These are phyloP conservation scores for Anarhynchus alexandrinus DNA, from an alignment of 2,113 vertebrate genomes.

Conservation along the genomic window DNA sequence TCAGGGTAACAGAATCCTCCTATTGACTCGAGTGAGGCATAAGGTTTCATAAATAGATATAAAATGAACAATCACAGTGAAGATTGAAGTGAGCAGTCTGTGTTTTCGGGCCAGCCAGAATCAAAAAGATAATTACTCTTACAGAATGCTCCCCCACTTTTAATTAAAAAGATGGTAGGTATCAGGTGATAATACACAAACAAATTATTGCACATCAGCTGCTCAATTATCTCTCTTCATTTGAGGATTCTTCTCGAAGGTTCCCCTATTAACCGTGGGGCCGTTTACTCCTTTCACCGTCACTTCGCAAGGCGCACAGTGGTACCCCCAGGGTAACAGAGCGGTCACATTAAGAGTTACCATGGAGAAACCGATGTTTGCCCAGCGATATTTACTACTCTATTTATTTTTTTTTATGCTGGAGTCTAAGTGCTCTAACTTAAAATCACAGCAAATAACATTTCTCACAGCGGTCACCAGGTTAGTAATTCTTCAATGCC, in stretches of 20 bases:
- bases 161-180: not conserved
- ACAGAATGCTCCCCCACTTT: not conserved
- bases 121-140: not conserved
- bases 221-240: not conserved
- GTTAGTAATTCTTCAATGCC: not conserved
- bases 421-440: not conserved
- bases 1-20: not conserved
- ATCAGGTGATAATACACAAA: not conserved
- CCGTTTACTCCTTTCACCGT: not conserved
- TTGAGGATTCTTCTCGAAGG: not conserved
- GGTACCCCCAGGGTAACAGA: not conserved
- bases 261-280: not conserved
- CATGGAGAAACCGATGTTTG: not conserved
- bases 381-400: not conserved
- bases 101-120: not conserved
- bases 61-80: not conserved
- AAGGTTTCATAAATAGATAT: not conserved
- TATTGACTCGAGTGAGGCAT: not conserved
- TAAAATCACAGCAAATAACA: not conserved
- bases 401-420: not conserved
- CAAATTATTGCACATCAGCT: not conserved
- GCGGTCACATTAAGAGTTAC: not conserved
- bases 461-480: not conserved
- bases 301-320: not conserved
- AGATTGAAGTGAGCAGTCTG: not conserved